Conservation (phyloP, 2,888 invertebrate genomes). For the Conistra vaccinii region DNA sequence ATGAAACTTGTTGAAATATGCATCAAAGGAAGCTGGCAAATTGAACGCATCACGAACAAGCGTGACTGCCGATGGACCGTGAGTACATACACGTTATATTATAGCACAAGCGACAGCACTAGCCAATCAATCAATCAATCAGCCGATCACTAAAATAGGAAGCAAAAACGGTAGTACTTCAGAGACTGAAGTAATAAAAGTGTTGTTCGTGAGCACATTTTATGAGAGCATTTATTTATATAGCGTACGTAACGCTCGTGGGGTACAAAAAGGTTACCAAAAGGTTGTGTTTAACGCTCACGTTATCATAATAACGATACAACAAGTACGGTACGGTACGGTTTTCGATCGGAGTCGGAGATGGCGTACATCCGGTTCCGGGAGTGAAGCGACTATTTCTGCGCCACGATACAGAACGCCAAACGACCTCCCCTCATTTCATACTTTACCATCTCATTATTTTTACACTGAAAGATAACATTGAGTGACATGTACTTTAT, state of each 20-base stretch:
- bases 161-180: conserved; percentile 40
- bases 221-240: conserved; percentile 40
- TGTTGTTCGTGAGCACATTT: conserved; percentile 45
- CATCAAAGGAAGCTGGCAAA: conserved; percentile 79
- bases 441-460: conserved; percentile 69
- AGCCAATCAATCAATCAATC: conserved; percentile 61
- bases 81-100: conserved; percentile 59
- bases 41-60: conserved; percentile 76
- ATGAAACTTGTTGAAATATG: conserved; percentile 80
- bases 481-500: conserved; percentile 51
- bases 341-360: conserved; percentile 73
- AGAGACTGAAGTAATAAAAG: conserved; percentile 51
- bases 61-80: conserved; percentile 71
- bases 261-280: conserved; percentile 43
- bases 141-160: conserved; percentile 44
- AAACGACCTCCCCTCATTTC: conserved; percentile 68
- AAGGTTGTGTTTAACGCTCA: conserved; percentile 45
- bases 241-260: conserved; percentile 27
- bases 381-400: conserved; percentile 67
- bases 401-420: conserved; percentile 59
- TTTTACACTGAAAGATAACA: conserved; percentile 62
- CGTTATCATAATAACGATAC: conserved; percentile 63
- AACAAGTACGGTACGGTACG: conserved; percentile 56
- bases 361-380: conserved; percentile 75
- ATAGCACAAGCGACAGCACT: conserved; percentile 64